Conservation (phyloP, 2,113 vertebrate species). For the Pteronura brasiliensis region DNA sequence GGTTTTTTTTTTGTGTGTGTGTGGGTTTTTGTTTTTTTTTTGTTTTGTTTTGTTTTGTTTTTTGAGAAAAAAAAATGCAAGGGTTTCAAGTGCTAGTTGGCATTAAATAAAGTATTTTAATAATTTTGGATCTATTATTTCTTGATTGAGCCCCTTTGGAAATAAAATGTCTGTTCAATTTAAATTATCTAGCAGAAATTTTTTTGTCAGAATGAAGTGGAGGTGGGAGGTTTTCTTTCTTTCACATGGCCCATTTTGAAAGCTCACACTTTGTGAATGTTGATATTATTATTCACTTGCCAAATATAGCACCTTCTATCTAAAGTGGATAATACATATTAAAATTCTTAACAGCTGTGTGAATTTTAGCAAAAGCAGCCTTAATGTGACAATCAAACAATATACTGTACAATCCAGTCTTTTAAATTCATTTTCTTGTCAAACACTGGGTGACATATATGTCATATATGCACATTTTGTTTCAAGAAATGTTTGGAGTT, state of each 20-base stretch:
- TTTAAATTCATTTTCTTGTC: constrained; percentile 48
- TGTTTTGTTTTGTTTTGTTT: too few relatives aligned
- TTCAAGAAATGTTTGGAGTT: constrained; percentile 18
- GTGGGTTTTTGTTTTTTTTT: too few relatives aligned
- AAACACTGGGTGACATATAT: constrained; percentile 31
- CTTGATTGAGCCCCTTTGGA: constrained; percentile 9
- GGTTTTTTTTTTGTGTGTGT: too few relatives aligned
- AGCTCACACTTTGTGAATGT: not conserved
- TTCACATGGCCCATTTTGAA: not conserved
- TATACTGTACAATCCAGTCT: not conserved
- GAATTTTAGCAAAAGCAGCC: constrained; percentile 28
- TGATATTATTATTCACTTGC: constrained; percentile 53
- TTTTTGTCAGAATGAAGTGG: not conserved
- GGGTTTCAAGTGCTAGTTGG: not conserved
- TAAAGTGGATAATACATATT: constrained; percentile 45
- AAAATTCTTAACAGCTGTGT: constrained; percentile 35
- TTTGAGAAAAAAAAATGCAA: not conserved
- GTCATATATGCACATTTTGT: not conserved
- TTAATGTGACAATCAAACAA: constrained; percentile 30
- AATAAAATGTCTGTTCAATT: not conserved
- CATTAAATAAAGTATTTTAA: constrained; percentile 42
- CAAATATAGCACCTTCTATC: constrained; percentile 57
- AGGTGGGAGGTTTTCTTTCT: not conserved
- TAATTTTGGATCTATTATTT: constrained; percentile 25
- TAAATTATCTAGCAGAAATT: constrained; percentile 8